Evolutionary conservation across 2,113 vertebrate species (phyloP).

Genomic region (Falcunculus frontatus): DNA sequence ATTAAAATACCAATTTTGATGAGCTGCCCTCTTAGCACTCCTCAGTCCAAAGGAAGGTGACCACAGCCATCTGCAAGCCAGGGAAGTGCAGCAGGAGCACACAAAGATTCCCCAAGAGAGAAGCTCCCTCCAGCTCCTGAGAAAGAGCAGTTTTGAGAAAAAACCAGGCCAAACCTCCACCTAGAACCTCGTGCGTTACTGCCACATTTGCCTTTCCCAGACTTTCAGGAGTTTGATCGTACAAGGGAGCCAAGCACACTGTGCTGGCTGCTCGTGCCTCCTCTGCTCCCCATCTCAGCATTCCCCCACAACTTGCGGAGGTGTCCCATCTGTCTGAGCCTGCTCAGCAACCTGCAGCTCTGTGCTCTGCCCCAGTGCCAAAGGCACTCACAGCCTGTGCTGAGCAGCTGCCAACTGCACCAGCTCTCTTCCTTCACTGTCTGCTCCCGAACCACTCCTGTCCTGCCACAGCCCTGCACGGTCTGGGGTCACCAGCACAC

Average conservation of each 20-base stretch:
- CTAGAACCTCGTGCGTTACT: not conserved
- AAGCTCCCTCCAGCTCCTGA: not conserved
- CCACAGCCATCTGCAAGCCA: not conserved
- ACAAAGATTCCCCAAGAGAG: fast-evolving
- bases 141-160: not conserved
- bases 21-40: not conserved
- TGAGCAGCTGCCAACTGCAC: not conserved
- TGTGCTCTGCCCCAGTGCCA: not conserved
- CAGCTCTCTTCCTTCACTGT: not conserved
- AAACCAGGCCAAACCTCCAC: not conserved
- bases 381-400: fast-evolving
- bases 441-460: not conserved
- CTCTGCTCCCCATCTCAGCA: not conserved
- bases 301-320: not conserved
- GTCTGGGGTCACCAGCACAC: not conserved
- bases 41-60: not conserved
- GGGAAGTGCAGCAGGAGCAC: not conserved
- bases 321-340: not conserved
- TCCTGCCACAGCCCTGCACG: not conserved
- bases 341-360: not conserved
- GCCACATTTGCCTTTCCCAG: not conserved
- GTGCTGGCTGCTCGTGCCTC: not conserved
- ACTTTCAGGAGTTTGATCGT: not conserved
- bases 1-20: not conserved
- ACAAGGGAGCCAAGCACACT: not conserved